A percentile compares a stretch with the other conserved stretches of the same genome.
phyloP scores from a whole-genome alignment of 2,797 vertebrate species.

The Anniella stebbinsi region DNA sequence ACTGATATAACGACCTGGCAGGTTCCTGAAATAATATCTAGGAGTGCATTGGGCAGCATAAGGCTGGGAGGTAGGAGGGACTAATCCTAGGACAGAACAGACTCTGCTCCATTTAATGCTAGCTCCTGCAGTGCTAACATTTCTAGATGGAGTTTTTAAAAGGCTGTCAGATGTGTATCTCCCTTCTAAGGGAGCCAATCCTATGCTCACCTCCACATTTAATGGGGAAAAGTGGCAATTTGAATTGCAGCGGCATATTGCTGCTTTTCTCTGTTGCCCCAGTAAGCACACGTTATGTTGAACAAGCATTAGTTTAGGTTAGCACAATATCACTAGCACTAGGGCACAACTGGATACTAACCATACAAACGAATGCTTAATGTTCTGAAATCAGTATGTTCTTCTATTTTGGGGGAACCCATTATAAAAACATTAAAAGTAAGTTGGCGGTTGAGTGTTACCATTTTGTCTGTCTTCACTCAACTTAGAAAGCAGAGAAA shows the following conservation, averaged over 20 bases:
- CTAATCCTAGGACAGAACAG: background rate
- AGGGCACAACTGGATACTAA: too few species aligned
- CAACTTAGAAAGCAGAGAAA: slow-evolving; percentile 65
- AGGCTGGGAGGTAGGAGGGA: background rate
- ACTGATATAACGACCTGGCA: background rate
- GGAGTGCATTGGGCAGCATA: background rate
- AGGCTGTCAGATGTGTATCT: too few species aligned
- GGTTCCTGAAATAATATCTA: background rate
- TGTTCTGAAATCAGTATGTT: background rate
- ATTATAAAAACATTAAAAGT: background rate
- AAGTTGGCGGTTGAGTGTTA: slow-evolving; percentile 20
- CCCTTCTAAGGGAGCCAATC: background rate
- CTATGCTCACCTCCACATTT: background rate
- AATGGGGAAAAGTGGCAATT: too few species aligned
- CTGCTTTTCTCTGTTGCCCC: too few species aligned
- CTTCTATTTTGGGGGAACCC: background rate
- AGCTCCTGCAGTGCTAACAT: background rate
- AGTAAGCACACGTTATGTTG: too few species aligned
- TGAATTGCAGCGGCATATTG: too few species aligned
- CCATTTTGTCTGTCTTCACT: slow-evolving; percentile 34
- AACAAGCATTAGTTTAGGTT: too few species aligned
- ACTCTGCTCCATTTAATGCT: background rate
- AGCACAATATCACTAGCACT: too few species aligned
- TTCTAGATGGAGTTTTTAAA: background rate
- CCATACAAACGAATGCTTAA: background rate